Conservation (phyloP, 2,113 vertebrate species). For the Phyllopteryx taeniolatus region DNA sequence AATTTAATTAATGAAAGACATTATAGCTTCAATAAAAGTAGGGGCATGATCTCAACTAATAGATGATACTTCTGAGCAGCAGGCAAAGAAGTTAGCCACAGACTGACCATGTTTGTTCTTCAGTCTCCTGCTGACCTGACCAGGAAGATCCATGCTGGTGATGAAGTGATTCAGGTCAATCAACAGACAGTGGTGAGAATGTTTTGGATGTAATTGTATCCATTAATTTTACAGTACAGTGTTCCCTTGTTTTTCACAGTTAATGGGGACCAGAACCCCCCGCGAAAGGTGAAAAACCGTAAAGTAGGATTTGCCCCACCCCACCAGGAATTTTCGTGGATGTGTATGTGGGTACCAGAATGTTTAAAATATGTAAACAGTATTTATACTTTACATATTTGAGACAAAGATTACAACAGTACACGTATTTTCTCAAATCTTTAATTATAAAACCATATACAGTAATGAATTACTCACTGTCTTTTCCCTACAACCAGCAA, state of each 20-base stretch:
- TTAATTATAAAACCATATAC: too few species aligned
- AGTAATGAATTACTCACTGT: too few species aligned
- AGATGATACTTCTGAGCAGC: not conserved
- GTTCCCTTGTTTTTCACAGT: not conserved
- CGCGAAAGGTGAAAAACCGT: too few species aligned
- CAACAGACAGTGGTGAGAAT: constrained; percentile 88
- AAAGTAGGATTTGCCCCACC: too few species aligned
- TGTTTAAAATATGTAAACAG: too few species aligned
- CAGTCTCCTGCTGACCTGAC: constrained; percentile 93
- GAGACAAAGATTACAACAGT: too few species aligned
- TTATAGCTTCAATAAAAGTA: not conserved
- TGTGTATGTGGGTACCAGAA: too few species aligned
- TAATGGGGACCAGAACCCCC: too few species aligned
- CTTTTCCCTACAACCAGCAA: too few species aligned
- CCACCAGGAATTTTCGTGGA: too few species aligned
- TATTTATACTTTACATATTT: too few species aligned
- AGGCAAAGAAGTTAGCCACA: not conserved
- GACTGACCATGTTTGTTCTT: constrained; percentile 20
- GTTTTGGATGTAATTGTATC: not conserved
- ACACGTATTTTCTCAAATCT: too few species aligned
- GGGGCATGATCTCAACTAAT: not conserved
- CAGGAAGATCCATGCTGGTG: constrained; percentile 93
- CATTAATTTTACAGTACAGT: not conserved
- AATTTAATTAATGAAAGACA: not conserved
- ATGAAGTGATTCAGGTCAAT: constrained; percentile 98